Evolutionary conservation across 2,113 vertebrate genomes (phyloP).

Genomic region (Etheostoma cragini): DNA sequence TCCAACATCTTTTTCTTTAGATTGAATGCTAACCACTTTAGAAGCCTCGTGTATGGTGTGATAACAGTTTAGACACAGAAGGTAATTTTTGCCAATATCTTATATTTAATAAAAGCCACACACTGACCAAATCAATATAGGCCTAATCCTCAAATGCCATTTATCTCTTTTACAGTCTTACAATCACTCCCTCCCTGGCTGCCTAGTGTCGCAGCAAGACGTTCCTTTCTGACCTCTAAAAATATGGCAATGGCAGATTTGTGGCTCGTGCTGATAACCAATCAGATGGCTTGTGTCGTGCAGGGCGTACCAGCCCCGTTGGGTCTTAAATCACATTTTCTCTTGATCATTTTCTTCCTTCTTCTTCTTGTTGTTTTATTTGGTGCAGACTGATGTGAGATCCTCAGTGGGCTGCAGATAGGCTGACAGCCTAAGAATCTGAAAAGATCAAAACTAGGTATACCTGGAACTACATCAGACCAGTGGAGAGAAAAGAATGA

Average conservation of each 20-base stretch:
- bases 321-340: constrained; percentile 72
- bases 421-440: constrained; percentile 38
- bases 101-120: constrained; percentile 25
- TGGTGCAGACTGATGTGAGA: constrained; percentile 56
- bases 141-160: constrained; percentile 10
- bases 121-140: constrained; percentile 23
- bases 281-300: constrained; percentile 71
- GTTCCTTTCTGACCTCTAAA: constrained; percentile 76
- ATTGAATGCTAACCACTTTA: neutral
- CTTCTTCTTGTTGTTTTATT: constrained; percentile 74
- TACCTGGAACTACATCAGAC: constrained; percentile 22
- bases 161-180: constrained; percentile 39
- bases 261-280: constrained; percentile 75
- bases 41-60: neutral
- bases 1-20: neutral
- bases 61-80: neutral
- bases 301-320: constrained; percentile 55
- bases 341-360: constrained; percentile 63
- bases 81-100: neutral
- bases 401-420: constrained; percentile 25
- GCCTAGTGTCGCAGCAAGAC: constrained; percentile 55
- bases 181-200: neutral
- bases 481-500: neutral
- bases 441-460: constrained; percentile 17
- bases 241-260: constrained; percentile 76